Base-by-base conservation (phyloP, 1,140 invertebrate species). In the Zaprionus capensis region DNA sequence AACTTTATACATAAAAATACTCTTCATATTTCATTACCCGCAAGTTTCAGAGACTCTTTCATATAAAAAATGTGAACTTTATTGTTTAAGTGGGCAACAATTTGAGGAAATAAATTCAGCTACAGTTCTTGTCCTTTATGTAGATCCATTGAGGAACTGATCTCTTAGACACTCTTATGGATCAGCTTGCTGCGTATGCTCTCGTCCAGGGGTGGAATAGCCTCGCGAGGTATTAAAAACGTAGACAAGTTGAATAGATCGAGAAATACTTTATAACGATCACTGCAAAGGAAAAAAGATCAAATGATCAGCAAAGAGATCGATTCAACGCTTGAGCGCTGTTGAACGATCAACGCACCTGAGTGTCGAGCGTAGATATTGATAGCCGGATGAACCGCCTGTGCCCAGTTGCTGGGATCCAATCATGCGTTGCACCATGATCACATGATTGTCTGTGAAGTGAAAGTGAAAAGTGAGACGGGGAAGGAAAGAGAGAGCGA, bases 371-470 rank as follows among this genome's bases (percentile, higher is more conserved):
- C 98, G 95, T 5, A 99, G 94, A 93, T 99, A 99, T 84, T 99
- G 98, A 94, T 99, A 99, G 7, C 99, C 99, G 1, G 98, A 98
- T 41, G 98, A 99, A 6, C 99, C 99, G 38, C 99, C 99, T 0
- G 99, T 99, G 34, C 99, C 99, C 2, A 99, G 93, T 91, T 98
- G 98, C 91, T 98, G 98, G 2, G 97, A 98, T 7, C 99, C 99
- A 80, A 99, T 98, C 98, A 99, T 99, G 91, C 99, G 95, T 93
- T 99, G 98, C n/a, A 99, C 99, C 96, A 99, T 97, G 78, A 99
- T 96, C 22, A 99, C 97, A 92, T 99, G 99, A 93, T 99, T 99
- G 93, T 99, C 99, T 99, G 22, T 84, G 12, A 46, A 44, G 94
- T 81, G 24, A 64, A 63, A 66, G 49, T 51, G 7, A 58, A 69